Conservation (phyloP, 2,888 invertebrate genomes). For the Drosophila ochracea region DNA sequence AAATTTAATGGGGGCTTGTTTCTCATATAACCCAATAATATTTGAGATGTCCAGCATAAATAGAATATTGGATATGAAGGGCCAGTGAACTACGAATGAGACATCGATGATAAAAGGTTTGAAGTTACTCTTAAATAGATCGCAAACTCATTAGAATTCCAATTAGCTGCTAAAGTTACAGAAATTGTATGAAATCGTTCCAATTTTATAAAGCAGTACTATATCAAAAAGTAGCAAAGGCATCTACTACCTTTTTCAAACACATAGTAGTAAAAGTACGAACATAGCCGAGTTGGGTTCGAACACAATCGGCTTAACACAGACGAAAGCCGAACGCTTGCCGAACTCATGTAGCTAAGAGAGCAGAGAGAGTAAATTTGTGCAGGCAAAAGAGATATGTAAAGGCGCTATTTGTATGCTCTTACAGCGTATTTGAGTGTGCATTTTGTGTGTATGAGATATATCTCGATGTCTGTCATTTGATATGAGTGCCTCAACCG, state of each 20-base stretch:
- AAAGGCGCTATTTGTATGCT: constrained; percentile 1
- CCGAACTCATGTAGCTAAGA: constrained; percentile 25
- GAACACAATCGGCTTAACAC: constrained; percentile 11
- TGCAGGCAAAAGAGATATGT: no score
- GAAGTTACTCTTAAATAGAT: constrained; percentile 27
- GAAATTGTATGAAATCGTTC: constrained; percentile 36
- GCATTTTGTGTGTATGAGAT: background rate
- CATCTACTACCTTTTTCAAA: constrained; percentile 35
- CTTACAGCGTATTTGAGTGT: background rate
- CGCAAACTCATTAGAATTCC: background rate
- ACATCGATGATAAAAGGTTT: constrained; percentile 20
- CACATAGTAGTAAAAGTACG: constrained; percentile 27
- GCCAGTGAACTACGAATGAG: constrained; percentile 37
- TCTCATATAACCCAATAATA: constrained; percentile 42
- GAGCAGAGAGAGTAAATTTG: constrained; percentile 8
- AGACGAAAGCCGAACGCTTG: constrained; percentile 25
- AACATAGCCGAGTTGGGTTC: constrained; percentile 7
- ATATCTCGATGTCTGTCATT: background rate
- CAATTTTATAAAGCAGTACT: constrained; percentile 11
- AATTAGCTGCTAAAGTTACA: constrained; percentile 28
- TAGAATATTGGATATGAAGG: constrained; percentile 14
- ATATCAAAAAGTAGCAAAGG: constrained; percentile 11
- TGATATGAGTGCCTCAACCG: background rate
- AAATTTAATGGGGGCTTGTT: constrained; percentile 41
- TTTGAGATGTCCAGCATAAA: constrained; percentile 40